A percentile compares a stretch with the other conserved stretches of the same genome.
Conservation (phyloP, 2,113 vertebrate genomes). For the Cervus canadensis region DNA sequence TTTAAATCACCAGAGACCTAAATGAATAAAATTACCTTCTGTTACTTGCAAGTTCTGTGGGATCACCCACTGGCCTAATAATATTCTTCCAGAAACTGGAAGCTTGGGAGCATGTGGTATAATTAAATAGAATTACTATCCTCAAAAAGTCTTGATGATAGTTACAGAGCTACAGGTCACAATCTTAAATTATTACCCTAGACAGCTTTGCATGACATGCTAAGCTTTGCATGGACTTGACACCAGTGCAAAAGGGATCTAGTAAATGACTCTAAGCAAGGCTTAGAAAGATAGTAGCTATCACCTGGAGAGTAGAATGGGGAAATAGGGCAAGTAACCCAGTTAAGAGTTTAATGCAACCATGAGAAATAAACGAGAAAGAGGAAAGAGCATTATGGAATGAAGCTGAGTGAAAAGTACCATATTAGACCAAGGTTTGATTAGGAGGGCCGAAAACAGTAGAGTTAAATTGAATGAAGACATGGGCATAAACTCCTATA, state of each 20-base stretch:
- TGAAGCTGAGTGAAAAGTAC: background rate
- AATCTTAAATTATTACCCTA: background rate
- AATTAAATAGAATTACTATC: background rate
- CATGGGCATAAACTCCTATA: background rate
- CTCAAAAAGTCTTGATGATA: background rate
- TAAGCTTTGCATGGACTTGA: background rate
- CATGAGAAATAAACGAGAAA: background rate
- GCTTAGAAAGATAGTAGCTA: background rate
- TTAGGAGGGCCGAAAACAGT: background rate
- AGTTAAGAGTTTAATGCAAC: background rate
- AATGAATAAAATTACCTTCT: background rate
- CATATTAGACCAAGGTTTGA: background rate
- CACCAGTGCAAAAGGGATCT: background rate
- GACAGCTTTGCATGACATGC: background rate
- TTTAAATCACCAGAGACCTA: background rate
- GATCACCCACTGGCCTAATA: background rate
- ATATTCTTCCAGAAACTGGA: background rate
- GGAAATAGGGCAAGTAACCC: background rate
- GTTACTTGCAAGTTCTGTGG: background rate
- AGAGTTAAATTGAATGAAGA: slow-evolving; percentile 19
- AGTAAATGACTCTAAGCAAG: background rate
- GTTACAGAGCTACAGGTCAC: background rate
- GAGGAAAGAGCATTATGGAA: background rate
- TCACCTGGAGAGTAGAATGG: background rate
- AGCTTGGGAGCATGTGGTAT: background rate